phyloP scores from a whole-genome alignment of 1,140 invertebrate genomes.

The Drosophila murphyi region DNA sequence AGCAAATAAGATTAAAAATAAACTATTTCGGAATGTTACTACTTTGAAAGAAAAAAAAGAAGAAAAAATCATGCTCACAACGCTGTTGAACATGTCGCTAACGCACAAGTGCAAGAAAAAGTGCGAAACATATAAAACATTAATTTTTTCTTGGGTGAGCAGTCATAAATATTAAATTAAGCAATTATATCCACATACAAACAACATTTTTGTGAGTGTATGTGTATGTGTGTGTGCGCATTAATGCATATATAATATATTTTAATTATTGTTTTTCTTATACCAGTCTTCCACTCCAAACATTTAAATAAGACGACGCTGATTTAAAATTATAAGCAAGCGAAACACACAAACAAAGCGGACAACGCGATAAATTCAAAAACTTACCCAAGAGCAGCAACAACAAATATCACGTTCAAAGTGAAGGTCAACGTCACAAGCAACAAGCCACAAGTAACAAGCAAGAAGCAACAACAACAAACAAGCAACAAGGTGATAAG shows the following conservation, averaged over 20 bases:
- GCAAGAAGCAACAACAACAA: constrained; percentile 57
- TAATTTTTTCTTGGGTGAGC: constrained; percentile 9
- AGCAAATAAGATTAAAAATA: constrained; percentile 76
- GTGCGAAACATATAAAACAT: constrained; percentile 23
- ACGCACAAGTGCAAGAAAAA: constrained; percentile 47
- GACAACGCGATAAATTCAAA: constrained; percentile 44
- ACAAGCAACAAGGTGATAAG: constrained; percentile 51
- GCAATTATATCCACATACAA: background rate
- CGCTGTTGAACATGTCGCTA: constrained; percentile 7
- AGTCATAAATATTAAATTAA: constrained; percentile 7
- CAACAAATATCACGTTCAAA: constrained; percentile 62
- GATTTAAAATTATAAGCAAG: constrained; percentile 57
- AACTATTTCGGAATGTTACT: constrained; percentile 36
- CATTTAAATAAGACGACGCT: constrained; percentile 45
- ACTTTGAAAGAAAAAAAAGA: constrained; percentile 35
- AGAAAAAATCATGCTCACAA: constrained; percentile 36
- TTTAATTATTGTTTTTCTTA: constrained; percentile 13
- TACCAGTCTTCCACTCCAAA: constrained; percentile 7
- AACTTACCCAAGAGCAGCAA: constrained; percentile 43
- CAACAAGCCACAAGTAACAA: constrained; percentile 52
- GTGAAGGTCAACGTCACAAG: constrained; percentile 56
- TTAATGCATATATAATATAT: constrained; percentile 9
- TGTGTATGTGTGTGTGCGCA: background rate
- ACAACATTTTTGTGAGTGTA: background rate
- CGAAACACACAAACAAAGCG: constrained; percentile 50